Evolutionary conservation across 2,797 vertebrate genomes (phyloP), one percentile per base, ranked within the genome.

Genomic region (Geotrypetes seraphini): DNA sequence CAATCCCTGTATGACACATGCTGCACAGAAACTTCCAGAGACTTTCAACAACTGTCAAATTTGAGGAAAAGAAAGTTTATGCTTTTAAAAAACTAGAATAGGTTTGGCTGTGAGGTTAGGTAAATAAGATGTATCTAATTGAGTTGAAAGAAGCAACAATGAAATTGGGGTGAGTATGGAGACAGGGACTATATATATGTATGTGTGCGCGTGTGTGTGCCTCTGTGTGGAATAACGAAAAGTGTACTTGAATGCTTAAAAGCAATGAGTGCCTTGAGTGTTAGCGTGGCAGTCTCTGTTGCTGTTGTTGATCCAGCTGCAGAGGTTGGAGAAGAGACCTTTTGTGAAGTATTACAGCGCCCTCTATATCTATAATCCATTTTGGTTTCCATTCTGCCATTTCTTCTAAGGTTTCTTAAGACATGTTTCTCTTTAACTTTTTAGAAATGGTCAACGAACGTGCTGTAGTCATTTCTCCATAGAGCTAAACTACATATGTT

Each of bases 341-440:
- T 9, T 34, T 31, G 7, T 24, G 15, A 50, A 66, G 73, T 77
- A 72, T 75, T 53, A 68, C 66, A 83, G 81, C 79, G 79, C 75
- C 83, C 81, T 84, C 84, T 82, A 73, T 80, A 57, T 83, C 71
- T 7, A 10, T 27, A 6, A 9, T 13, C n/a, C n/a, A n/a, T n/a
- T n/a, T n/a, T n/a, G n/a, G n/a, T n/a, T n/a, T n/a, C n/a, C n/a
- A n/a, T n/a, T n/a, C n/a, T n/a, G n/a, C n/a, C n/a, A n/a, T n/a
- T n/a, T n/a, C n/a, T n/a, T n/a, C n/a, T n/a, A n/a, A n/a, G n/a
- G n/a, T n/a, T n/a, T n/a, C n/a, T n/a, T n/a, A n/a, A n/a, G n/a
- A n/a, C n/a, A n/a, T n/a, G n/a, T n/a, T n/a, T n/a, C n/a, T n/a
- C n/a, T n/a, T n/a, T n/a, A n/a, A n/a, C n/a, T n/a, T n/a, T n/a